Conservation (phyloP, 2,113 vertebrate species). For the Sebastes fasciatus region DNA sequence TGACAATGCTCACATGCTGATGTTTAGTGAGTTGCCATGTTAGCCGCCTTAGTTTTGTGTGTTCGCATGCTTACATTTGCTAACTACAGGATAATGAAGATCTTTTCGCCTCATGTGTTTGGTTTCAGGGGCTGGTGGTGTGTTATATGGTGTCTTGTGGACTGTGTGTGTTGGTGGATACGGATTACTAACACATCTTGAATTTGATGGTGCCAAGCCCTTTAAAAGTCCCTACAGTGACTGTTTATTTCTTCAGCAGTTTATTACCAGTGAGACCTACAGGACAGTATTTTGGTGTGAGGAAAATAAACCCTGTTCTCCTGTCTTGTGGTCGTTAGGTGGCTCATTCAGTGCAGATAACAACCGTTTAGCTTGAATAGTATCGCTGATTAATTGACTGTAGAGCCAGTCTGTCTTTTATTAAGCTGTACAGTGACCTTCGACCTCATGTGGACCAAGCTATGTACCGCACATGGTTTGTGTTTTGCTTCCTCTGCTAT, state of each 20-base stretch:
- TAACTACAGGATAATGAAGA: background rate
- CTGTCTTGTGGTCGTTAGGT: conserved; percentile 10
- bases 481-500: conserved; percentile 53
- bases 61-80: background rate
- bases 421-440: conserved; percentile 29
- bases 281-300: background rate
- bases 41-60: background rate
- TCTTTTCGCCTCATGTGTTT: background rate
- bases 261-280: conserved; percentile 32
- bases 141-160: background rate
- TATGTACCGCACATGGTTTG: conserved; percentile 44
- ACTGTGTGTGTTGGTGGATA: background rate
- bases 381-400: background rate
- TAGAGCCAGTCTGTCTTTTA: conserved; percentile 21
- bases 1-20: background rate
- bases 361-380: background rate
- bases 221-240: background rate
- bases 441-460: conserved; percentile 20
- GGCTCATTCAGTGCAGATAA: conserved; percentile 7
- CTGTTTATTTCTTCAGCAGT: conserved; percentile 13
- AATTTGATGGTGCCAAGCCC: background rate
- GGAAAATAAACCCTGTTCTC: background rate
- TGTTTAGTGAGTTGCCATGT: background rate
- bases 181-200: conserved; percentile 1
- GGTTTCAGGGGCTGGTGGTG: background rate